These are phyloP conservation scores for Castor canadensis DNA, from an alignment of 2,113 vertebrate species.

Conservation along the genomic window DNA sequence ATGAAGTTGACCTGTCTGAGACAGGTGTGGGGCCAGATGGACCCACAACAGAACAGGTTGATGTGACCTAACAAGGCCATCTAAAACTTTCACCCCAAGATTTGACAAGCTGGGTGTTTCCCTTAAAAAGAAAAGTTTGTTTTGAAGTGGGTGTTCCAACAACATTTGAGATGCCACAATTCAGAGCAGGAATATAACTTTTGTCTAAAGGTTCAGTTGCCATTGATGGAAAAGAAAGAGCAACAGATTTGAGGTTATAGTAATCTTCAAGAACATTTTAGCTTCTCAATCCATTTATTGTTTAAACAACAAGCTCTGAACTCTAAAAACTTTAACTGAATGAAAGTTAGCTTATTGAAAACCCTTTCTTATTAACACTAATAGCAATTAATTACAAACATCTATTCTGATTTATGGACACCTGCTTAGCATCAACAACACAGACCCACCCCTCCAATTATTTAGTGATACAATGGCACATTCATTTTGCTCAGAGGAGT, in stretches of 20 bases:
- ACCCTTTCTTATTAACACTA: slow-evolving; percentile 71
- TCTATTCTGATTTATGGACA: slow-evolving; percentile 83
- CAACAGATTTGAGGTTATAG: neutral
- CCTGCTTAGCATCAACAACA: slow-evolving; percentile 83
- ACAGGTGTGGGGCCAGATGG: slow-evolving; percentile 33
- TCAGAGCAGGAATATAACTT: neutral
- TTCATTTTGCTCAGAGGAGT: slow-evolving; percentile 81
- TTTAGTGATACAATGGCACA: slow-evolving; percentile 77
- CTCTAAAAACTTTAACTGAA: slow-evolving; percentile 29
- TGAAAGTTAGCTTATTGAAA: slow-evolving; percentile 66
- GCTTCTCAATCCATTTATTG: neutral
- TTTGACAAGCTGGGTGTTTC: slow-evolving; percentile 2
- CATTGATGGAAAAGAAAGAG: neutral
- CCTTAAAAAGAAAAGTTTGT: slow-evolving; percentile 6
- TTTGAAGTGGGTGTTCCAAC: slow-evolving; percentile 49
- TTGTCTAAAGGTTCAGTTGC: neutral
- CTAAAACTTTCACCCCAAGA: slow-evolving; percentile 11
- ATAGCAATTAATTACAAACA: slow-evolving; percentile 76
- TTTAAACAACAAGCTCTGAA: slow-evolving; percentile 28
- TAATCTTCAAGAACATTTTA: neutral
- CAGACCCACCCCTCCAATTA: slow-evolving; percentile 82
- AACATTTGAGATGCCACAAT: neutral
- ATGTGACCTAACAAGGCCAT: neutral
- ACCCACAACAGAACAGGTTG: neutral
- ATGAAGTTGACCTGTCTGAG: slow-evolving; percentile 14